Percentiles rank a stretch among this genome's conserved stretches.
Conservation (phyloP, 2,113 vertebrate genomes). For the Myiagra hebetior region DNA sequence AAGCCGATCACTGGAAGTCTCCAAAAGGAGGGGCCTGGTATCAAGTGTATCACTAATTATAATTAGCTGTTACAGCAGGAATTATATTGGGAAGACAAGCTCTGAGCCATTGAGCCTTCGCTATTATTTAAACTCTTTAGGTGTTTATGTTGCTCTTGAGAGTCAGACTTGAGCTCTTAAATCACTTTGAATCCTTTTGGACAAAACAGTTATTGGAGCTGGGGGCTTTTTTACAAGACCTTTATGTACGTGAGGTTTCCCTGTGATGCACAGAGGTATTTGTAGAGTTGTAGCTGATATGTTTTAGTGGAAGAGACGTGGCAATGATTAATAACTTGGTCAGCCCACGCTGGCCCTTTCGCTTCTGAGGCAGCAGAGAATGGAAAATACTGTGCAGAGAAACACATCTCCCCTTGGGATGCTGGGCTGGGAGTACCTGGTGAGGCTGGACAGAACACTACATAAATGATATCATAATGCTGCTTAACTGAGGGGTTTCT, state of each 20-base stretch:
- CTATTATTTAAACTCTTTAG: conserved; percentile 39
- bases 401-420: background rate
- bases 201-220: conserved; percentile 3
- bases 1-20: background rate
- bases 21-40: background rate
- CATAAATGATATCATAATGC: fast-evolving
- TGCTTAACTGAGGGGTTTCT: background rate
- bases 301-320: background rate
- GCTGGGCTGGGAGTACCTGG: background rate
- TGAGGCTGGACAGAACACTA: background rate
- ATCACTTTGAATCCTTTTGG: conserved; percentile 37
- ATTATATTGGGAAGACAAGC: background rate
- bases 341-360: background rate
- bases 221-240: background rate
- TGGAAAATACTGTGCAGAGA: background rate
- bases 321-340: conserved; percentile 40
- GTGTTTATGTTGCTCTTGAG: conserved; percentile 22
- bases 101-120: background rate
- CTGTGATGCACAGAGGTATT: background rate
- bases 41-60: background rate
- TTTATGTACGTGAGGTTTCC: background rate
- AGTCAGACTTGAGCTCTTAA: conserved; percentile 33
- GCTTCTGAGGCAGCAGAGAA: background rate
- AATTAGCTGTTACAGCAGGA: background rate
- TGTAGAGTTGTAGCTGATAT: background rate